Evolutionary conservation across 2,113 vertebrate genomes (phyloP), one percentile per base, ranked within the genome.

Genomic region (Crotophaga sulcirostris): DNA sequence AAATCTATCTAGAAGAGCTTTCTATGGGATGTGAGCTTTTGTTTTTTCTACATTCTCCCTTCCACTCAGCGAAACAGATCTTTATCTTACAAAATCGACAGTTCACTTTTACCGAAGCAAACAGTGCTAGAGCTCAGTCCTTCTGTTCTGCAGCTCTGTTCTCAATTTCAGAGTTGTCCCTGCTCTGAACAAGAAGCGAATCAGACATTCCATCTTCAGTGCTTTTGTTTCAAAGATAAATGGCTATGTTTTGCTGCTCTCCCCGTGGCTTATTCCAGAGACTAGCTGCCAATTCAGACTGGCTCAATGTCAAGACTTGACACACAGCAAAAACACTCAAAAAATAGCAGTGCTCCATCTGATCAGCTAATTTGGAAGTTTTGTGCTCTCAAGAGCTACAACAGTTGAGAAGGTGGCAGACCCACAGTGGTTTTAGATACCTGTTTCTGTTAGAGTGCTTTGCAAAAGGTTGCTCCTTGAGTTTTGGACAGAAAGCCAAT

Each of bases 201-300:
- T 79, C 84, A 84, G 69, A 82, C 87, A 85, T 91, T 89, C 74
- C 82, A 75, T 79, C 87, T 82, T 91, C 68, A 73, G 51, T 13
- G 78, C 92, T 90, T 96, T 97, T 96, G 94, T 94, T 94, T 68
- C 87, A 40, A 52, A 93, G 94, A 94, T 93, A 91, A 97, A 97
- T 95, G 78, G 13, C 84, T 82, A 9, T 91, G 89, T 96, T 96
- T 93, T 95, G 90, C 92, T 87, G 84, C 82, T 90, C 84, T 94
- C 92, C 54, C 66, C 34, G 5, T 44, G 70, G 74, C 62, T 85
- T 94, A 29, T 91, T 95, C 74, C 92, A 87, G 87, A 59, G 58
- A 64, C 91, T 74, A 59, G 81, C 92, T 96, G 96, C 95, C 96
- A 97, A 3, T 74, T 87, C 82, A 56, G 67, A 23, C 62, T 96